Base-by-base conservation (phyloP, 2,888 invertebrate genomes). In the Parnassius apollo region DNA sequence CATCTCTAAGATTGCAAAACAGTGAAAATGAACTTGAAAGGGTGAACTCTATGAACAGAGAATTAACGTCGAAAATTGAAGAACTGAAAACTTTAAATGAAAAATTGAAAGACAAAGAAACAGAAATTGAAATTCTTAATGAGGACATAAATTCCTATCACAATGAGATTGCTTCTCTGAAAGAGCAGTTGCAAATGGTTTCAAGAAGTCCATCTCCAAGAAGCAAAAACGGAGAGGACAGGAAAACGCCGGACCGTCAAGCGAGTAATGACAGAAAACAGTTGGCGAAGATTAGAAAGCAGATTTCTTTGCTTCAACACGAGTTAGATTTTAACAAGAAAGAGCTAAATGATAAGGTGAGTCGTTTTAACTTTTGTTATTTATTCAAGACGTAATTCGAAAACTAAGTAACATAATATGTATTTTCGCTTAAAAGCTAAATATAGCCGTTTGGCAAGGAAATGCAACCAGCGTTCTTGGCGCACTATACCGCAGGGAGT, bases 211-310 rank as follows among this genome's bases (percentile, higher is more conserved):
- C 94, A 13, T 94, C 95, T 74, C 93, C 93, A 12, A 92, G 93
- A 61, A 93, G 88, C 59, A 93, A 93, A 68, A 89, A 83, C 63
- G 81, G 93, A 12, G 94, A 94, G 42, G 87, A 90, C 4, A 92
- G 91, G 70, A 91, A 85, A 2, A 90, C 93, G 11, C 62, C 75
- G 2, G 85, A 85, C 66, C 71, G 86, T 68, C 93, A 92, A 62
- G 93, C 94, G 54, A 91, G 85, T 42, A 93, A 87, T 9, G 94
- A 94, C 68, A 90, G 93, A 64, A 91, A 93, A 42, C 94, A 94
- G 67, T 71, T 95, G 9, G 91, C 91, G 1, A 93, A 91, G 72
- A 93, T 91, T 25, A 81, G 85, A 69, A 86, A 87, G 73, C 91
- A 83, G 79, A 88, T 80, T 68, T 89, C 80, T 25, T 73, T 78